These are phyloP conservation scores for Bruchidius siliquastri DNA, from an alignment of 2,888 invertebrate genomes.

Conservation along the genomic window DNA sequence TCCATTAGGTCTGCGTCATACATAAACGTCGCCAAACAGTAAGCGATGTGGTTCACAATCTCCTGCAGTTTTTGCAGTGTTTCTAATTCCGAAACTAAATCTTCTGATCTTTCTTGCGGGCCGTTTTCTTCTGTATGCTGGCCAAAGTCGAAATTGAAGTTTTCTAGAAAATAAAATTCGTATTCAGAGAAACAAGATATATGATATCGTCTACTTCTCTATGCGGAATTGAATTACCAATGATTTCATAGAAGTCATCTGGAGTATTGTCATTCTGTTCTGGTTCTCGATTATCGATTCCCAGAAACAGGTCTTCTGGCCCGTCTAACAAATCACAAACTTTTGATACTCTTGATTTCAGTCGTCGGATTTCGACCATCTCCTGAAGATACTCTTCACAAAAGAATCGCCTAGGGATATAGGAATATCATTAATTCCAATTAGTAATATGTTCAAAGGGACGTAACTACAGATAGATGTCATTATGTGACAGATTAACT, in stretches of 20 bases:
- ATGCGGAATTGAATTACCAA: background rate
- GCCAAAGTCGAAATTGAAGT: background rate
- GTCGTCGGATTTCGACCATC: slow-evolving; percentile 18
- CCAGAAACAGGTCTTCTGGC: background rate
- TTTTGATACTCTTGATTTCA: slow-evolving; percentile 4
- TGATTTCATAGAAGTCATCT: background rate
- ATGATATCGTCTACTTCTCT: background rate
- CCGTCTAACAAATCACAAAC: background rate
- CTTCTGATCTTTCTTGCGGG: background rate
- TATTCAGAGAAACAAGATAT: background rate
- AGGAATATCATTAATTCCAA: too few species aligned
- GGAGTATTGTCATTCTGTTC: background rate
- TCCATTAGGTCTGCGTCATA: slow-evolving; percentile 9
- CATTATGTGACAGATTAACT: too few species aligned
- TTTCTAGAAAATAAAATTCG: background rate
- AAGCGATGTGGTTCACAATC: slow-evolving; percentile 10
- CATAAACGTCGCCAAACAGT: slow-evolving; percentile 8
- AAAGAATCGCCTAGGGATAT: background rate
- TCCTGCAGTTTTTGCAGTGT: slow-evolving; percentile 9
- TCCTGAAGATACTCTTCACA: slow-evolving; percentile 10
- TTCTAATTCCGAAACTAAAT: background rate
- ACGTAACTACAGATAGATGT: too few species aligned
- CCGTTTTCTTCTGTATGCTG: background rate
- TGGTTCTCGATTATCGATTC: slow-evolving; percentile 3
- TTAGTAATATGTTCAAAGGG: too few species aligned